Conservation (phyloP, 2,888 invertebrate species). For the Drosophila niveifrons region DNA sequence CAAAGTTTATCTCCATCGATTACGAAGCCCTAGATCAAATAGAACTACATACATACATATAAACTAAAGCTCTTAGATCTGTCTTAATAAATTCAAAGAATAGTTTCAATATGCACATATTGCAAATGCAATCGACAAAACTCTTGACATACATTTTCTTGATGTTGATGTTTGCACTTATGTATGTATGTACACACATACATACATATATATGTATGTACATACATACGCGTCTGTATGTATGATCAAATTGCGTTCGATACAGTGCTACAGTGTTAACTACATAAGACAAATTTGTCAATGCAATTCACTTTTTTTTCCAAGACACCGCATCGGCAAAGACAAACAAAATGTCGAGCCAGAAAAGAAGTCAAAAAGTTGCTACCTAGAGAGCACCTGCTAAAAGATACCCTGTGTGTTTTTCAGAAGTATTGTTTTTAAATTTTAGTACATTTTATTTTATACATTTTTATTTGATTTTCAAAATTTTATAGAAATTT, state of each 20-base stretch:
- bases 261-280: neutral
- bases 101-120: neutral
- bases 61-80: neutral
- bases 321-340: neutral
- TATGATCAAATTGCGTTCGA: neutral
- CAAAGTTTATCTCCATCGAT: constrained; percentile 30
- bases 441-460: too few species aligned
- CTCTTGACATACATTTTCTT: constrained; percentile 18
- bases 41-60: too few species aligned
- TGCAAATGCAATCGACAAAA: neutral
- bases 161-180: neutral
- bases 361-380: neutral
- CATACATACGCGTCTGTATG: neutral
- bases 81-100: neutral
- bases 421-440: too few species aligned
- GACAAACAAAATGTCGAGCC: neutral
- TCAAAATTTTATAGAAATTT: neutral
- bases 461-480: too few species aligned
- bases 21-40: too few species aligned
- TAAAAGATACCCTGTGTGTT: neutral
- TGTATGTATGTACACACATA: too few species aligned
- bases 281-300: neutral
- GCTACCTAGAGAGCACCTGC: neutral
- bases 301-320: neutral
- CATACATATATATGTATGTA: neutral